Evolutionary conservation across 2,113 vertebrate species (phyloP), one percentile per base, ranked within the genome.

Genomic region (Rattus norvegicus): DNA sequence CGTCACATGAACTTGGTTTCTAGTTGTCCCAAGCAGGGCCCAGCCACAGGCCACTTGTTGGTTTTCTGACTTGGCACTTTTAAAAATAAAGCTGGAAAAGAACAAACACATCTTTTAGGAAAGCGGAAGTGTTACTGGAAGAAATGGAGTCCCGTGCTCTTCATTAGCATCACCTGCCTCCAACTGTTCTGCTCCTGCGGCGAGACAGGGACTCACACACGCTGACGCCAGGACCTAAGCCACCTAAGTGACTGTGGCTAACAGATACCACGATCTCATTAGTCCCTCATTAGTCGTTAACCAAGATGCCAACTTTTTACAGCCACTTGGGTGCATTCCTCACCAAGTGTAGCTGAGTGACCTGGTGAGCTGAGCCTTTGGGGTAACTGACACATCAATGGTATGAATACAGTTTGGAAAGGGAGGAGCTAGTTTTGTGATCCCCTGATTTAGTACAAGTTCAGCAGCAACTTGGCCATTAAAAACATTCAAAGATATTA

Each of bases 401-500:
- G 91, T 83, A 96, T 0, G 73, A 93, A 90, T 75, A 90, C 49
- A 79, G 85, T 92, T 94, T 92, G 84, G 96, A 93, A 97, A 93
- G 59, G 93, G 87, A 59, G 96, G n/a, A 95, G 96, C 72, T 97
- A 90, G 91, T 79, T 87, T 97, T 97, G 89, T 90, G 88, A 97
- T 93, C 87, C 96, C 96, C 95, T 96, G 96, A 97, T 96, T 96
- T 96, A 95, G 80, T 93, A 92, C 70, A 97, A 97, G 67, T 97
- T 96, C 93, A 98, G 95, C 97, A 97, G 97, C 96, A 97, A 88
- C 73, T 88, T 95, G 86, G 89, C 96, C 80, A 59, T 95, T 92
- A 96, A 93, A 93, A 93, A 97, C 81, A 97, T 97, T 98, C 96
- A 97, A 97, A 95, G 52, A 67, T 95, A 96, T 95, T 95, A 90